phyloP scores from a whole-genome alignment of 2,797 vertebrate genomes.

The Telmatherina bonti region DNA sequence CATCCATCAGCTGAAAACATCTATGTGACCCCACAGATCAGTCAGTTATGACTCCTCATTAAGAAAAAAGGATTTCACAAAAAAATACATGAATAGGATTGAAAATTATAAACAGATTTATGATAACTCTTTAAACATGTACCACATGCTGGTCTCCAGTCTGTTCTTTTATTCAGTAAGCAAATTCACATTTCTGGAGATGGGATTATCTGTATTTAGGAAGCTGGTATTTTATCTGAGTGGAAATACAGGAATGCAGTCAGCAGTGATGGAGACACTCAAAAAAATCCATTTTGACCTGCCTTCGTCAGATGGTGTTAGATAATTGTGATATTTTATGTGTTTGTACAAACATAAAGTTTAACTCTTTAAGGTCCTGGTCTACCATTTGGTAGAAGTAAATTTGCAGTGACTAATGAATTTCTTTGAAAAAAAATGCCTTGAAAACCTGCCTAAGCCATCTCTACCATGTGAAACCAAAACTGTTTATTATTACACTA shows the following conservation, averaged over 20 bases:
- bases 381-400: too few relatives aligned
- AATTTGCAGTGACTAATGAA: too few relatives aligned
- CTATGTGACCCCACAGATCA: neutral
- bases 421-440: too few relatives aligned
- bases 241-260: too few relatives aligned
- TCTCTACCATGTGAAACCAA: too few relatives aligned
- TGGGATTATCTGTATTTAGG: neutral
- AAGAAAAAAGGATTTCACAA: constrained; percentile 21
- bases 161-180: neutral
- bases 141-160: neutral
- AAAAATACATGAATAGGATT: neutral
- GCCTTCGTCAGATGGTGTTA: neutral
- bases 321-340: too few relatives aligned
- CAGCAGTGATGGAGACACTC: too few relatives aligned
- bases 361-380: too few relatives aligned
- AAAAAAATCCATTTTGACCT: neutral
- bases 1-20: neutral
- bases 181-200: neutral
- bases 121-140: neutral
- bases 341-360: too few relatives aligned
- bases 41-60: constrained; percentile 6
- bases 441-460: too few relatives aligned
- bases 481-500: too few relatives aligned
- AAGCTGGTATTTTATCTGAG: too few relatives aligned
- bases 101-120: neutral